phyloP scores from a whole-genome alignment of 2,797 vertebrate genomes.

The Phoebastria nigripes region DNA sequence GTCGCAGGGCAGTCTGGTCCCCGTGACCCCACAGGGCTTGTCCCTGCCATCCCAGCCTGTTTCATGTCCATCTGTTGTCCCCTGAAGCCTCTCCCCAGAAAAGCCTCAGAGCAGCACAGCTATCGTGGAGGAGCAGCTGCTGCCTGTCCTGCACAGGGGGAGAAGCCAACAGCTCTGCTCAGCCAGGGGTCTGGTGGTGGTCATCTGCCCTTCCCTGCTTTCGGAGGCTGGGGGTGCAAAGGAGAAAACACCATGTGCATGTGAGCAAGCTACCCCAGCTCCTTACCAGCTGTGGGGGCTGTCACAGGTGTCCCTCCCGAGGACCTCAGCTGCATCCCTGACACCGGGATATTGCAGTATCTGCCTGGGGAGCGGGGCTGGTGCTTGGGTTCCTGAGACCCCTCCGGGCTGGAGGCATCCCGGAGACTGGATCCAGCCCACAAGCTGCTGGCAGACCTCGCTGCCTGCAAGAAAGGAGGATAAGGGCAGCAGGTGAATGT shows the following conservation, averaged over 20 bases:
- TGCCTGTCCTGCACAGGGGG: accelerated
- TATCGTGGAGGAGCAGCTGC: not conserved
- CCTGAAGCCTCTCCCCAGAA: not conserved
- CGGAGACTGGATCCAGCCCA: not conserved
- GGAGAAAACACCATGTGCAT: not conserved
- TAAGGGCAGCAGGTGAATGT: not conserved
- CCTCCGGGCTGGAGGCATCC: not conserved
- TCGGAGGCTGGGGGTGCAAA: not conserved
- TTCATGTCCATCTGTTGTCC: not conserved
- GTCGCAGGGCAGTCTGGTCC: not conserved
- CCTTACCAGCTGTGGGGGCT: not conserved
- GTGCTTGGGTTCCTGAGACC: not conserved
- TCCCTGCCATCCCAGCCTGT: not conserved
- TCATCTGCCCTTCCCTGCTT: not conserved
- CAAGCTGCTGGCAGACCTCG: not conserved
- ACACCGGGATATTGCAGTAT: not conserved
- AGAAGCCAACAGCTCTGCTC: not conserved
- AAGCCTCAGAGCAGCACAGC: not conserved
- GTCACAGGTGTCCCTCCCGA: not conserved
- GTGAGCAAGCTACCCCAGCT: not conserved
- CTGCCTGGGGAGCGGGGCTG: not conserved
- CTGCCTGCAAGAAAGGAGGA: not conserved
- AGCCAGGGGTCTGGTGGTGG: accelerated
- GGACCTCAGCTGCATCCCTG: not conserved
- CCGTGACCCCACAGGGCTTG: not conserved